Percentiles rank a stretch among this genome's conserved stretches.
These are phyloP conservation scores for Microdon myrmicae DNA, from an alignment of 2,888 invertebrate species.

Conservation along the genomic window DNA sequence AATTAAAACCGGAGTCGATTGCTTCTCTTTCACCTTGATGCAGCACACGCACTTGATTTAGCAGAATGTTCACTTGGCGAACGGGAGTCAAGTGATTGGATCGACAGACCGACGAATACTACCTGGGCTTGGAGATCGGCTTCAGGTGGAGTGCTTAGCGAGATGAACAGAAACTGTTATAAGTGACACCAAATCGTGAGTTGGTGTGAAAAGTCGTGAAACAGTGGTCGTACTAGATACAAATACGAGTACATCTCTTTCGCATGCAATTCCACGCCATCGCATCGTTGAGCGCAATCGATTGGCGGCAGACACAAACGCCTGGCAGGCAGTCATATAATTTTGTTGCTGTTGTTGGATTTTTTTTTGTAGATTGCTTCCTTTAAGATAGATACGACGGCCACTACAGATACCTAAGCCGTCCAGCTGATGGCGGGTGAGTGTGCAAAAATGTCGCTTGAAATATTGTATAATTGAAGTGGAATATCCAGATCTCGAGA, in stretches of 20 bases:
- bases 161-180: constrained; percentile 31
- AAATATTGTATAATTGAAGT: constrained; percentile 19
- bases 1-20: constrained; percentile 44
- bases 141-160: constrained; percentile 27
- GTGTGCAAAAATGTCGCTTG: constrained; percentile 43
- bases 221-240: constrained; percentile 21
- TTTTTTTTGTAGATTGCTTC: constrained; percentile 22
- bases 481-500: too few species aligned
- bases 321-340: too few species aligned
- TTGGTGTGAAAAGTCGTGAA: constrained; percentile 1
- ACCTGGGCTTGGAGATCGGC: constrained; percentile 29
- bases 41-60: constrained; percentile 15
- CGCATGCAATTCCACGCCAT: constrained; percentile 28
- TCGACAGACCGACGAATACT: constrained; percentile 35
- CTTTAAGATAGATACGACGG: constrained; percentile 6
- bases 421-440: constrained; percentile 3
- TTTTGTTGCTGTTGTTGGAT: constrained; percentile 4
- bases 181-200: constrained; percentile 2
- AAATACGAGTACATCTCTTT: constrained; percentile 28
- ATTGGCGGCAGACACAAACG: constrained; percentile 7
- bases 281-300: too few species aligned
- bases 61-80: constrained; percentile 21
- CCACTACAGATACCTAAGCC: constrained; percentile 6
- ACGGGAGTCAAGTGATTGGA: constrained; percentile 20
- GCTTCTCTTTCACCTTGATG: constrained; percentile 9